A percentile compares a stretch with the other conserved stretches of the same genome.
phyloP scores from a whole-genome alignment of 2,113 vertebrate genomes.

The Columba livia region DNA sequence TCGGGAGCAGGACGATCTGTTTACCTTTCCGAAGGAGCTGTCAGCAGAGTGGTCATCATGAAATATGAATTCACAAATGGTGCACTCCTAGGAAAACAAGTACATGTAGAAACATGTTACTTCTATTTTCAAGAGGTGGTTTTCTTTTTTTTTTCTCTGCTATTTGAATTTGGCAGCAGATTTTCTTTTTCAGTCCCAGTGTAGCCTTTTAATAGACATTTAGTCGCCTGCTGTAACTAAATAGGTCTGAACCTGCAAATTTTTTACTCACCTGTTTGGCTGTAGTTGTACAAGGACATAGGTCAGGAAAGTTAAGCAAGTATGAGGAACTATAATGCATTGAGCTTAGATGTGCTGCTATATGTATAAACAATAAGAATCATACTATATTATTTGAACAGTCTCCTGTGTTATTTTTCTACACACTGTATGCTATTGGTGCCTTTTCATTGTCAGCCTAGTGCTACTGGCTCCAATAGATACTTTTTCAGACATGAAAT shows the following conservation, averaged over 20 bases:
- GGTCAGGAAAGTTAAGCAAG: not conserved
- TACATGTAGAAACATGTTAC: not conserved
- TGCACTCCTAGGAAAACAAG: slow-evolving; percentile 20
- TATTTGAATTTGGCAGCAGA: slow-evolving; percentile 33
- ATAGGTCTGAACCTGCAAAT: not conserved
- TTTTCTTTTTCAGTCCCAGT: not conserved
- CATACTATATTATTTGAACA: not conserved
- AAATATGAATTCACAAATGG: slow-evolving; percentile 55
- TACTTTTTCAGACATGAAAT: not conserved
- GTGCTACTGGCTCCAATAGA: not conserved
- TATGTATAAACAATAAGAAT: not conserved
- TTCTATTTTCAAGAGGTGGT: not conserved
- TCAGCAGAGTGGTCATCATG: slow-evolving; percentile 57
- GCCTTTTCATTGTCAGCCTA: not conserved
- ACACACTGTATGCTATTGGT: not conserved
- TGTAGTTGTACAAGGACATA: not conserved
- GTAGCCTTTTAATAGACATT: not conserved
- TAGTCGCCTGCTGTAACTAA: not conserved
- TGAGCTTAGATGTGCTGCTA: not conserved
- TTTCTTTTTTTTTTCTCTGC: not conserved
- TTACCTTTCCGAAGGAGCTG: slow-evolving; percentile 68
- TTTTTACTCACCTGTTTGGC: not conserved
- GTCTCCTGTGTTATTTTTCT: not conserved
- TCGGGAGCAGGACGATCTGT: slow-evolving; percentile 57
- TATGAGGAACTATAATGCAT: not conserved